phyloP scores from a whole-genome alignment of 2,113 vertebrate genomes.

The Glareola pratincola region DNA sequence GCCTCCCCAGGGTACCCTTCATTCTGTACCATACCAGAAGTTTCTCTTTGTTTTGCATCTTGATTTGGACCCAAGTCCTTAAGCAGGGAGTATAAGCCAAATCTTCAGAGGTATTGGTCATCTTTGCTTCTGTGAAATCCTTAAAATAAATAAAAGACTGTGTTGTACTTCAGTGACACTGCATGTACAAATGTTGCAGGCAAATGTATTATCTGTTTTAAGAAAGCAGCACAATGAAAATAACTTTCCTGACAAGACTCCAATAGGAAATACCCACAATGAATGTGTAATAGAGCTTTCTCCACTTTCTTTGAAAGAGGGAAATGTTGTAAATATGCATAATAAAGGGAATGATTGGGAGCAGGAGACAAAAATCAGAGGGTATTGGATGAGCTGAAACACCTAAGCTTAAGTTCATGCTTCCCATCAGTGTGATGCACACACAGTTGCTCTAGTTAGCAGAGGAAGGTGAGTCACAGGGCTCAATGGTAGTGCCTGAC shows the following conservation, averaged over 20 bases:
- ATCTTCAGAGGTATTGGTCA: neutral
- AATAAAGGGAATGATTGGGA: neutral
- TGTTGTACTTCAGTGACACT: neutral
- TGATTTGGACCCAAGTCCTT: neutral
- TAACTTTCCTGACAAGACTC: neutral
- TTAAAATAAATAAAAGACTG: neutral
- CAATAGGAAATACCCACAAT: neutral
- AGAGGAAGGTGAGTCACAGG: neutral
- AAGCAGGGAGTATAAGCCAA: neutral
- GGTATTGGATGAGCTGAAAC: neutral
- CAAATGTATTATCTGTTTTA: neutral
- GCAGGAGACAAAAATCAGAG: neutral
- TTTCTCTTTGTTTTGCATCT: neutral
- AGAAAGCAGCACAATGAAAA: neutral
- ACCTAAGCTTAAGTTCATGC: neutral
- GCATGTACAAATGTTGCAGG: neutral
- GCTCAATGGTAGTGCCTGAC: neutral
- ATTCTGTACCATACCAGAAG: neutral
- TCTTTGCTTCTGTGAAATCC: neutral
- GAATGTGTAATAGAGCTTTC: neutral
- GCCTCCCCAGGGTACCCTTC: neutral
- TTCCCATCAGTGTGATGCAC: neutral
- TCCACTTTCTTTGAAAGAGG: neutral
- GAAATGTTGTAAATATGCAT: neutral
- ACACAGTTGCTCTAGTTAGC: neutral